Conservation (phyloP, 2,888 invertebrate genomes). For the Chalcosyrphus nemorum region DNA sequence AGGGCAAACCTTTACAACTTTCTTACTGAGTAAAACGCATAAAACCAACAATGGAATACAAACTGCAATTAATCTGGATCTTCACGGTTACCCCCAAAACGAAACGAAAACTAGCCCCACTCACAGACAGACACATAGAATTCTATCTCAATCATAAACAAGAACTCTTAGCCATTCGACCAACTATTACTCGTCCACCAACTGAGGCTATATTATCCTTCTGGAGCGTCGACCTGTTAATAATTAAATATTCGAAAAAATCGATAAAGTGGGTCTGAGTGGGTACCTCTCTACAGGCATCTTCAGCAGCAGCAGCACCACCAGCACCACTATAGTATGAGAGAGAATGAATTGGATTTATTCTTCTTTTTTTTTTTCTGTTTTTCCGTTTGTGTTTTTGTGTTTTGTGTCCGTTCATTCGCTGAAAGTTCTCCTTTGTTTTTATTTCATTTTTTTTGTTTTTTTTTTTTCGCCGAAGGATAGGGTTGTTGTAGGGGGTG, state of each 20-base stretch:
- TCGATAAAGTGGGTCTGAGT: slow-evolving; percentile 72
- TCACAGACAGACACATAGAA: slow-evolving; percentile 1
- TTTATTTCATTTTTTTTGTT: slow-evolving; percentile 14
- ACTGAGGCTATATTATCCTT: slow-evolving; percentile 51
- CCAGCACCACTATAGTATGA: no score
- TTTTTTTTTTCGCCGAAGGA: slow-evolving; percentile 7
- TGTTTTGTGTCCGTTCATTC: slow-evolving; percentile 49
- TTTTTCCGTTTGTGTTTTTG: slow-evolving; percentile 35
- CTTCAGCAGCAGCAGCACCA: slow-evolving; percentile 42
- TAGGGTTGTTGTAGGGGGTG: slow-evolving; percentile 31
- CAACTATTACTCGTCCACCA: slow-evolving; percentile 25
- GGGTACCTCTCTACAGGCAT: slow-evolving; percentile 60
- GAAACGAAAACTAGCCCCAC: neutral
- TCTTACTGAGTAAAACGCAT: neutral
- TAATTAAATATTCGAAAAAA: slow-evolving; percentile 67
- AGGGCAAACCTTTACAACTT: neutral
- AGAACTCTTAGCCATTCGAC: slow-evolving; percentile 32
- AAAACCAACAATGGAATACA: neutral
- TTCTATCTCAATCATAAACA: slow-evolving; percentile 20
- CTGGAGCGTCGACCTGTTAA: slow-evolving; percentile 71
- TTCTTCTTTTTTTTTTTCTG: slow-evolving; percentile 34
- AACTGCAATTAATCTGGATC: slow-evolving; percentile 26
- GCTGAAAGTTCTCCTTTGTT: slow-evolving; percentile 56
- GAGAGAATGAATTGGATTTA: slow-evolving; percentile 61
- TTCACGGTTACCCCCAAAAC: slow-evolving; percentile 17